Percentiles rank a stretch among this genome's conserved stretches.
Evolutionary conservation across 2,113 vertebrate species (phyloP).

Genomic region (Plestiodon gilberti): DNA sequence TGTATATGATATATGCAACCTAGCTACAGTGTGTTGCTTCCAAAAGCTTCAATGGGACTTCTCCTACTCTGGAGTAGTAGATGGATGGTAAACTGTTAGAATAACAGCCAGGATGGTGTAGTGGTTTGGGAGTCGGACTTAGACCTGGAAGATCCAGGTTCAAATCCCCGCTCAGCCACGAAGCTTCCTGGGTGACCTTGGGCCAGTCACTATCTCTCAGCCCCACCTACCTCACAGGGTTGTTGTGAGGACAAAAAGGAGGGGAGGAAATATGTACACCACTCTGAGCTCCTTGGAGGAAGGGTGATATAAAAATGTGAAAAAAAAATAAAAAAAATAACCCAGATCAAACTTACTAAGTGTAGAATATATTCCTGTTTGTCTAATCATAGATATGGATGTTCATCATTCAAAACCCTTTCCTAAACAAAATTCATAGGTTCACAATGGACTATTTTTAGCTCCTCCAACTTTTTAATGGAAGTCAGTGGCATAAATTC

Average conservation of each 20-base stretch:
- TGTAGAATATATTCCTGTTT: neutral
- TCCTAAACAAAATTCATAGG: constrained; percentile 1
- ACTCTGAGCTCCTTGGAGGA: too few relatives aligned
- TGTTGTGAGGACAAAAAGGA: too few relatives aligned
- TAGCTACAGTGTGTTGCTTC: neutral
- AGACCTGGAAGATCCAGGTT: too few relatives aligned
- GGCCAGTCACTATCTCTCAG: too few relatives aligned
- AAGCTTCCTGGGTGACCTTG: too few relatives aligned
- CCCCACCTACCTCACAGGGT: too few relatives aligned
- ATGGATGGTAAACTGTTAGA: neutral
- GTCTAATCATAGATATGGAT: neutral
- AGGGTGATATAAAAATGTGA: too few relatives aligned
- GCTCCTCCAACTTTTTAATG: constrained; percentile 1
- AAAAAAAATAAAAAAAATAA: too few relatives aligned
- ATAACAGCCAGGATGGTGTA: too few relatives aligned
- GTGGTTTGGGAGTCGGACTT: too few relatives aligned
- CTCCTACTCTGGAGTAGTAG: neutral
- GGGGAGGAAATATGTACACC: too few relatives aligned
- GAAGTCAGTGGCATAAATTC: constrained; percentile 35
- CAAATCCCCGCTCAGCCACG: too few relatives aligned
- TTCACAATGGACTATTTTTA: constrained; percentile 38
- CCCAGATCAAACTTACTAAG: neutral
- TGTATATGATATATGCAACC: neutral
- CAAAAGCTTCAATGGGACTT: neutral
- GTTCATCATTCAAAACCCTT: constrained; percentile 33